Conservation (phyloP, 2,888 invertebrate species). For the Apocheima hispidaria region DNA sequence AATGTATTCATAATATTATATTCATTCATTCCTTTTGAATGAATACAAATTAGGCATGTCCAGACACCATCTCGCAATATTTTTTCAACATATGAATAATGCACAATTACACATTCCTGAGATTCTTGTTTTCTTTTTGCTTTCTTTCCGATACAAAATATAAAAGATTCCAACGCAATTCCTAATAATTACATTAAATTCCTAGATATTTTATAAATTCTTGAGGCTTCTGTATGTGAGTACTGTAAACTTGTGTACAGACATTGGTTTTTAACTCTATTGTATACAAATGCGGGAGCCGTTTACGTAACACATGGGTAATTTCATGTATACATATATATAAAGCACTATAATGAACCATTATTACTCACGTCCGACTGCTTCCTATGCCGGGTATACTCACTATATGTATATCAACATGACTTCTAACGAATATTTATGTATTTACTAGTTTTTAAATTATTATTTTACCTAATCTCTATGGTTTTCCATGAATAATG, state of each 20-base stretch:
- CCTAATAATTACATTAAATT: neutral
- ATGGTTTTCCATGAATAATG: neutral
- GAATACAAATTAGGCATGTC: neutral
- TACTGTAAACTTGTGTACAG: slow-evolving; percentile 24
- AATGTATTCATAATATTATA: no score
- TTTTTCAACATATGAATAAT: neutral
- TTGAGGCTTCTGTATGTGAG: slow-evolving; percentile 8
- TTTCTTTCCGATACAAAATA: neutral
- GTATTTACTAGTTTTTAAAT: neutral
- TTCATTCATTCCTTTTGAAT: no score
- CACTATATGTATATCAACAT: neutral
- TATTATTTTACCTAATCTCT: neutral
- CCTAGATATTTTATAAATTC: neutral
- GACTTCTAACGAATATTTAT: neutral
- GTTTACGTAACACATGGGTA: slow-evolving; percentile 60
- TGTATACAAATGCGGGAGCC: slow-evolving; percentile 44
- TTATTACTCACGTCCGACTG: slow-evolving; percentile 45
- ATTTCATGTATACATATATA: slow-evolving; percentile 52
- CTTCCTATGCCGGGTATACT: slow-evolving; percentile 24
- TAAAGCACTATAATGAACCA: slow-evolving; percentile 50
- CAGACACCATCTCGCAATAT: neutral
- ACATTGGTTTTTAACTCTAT: slow-evolving; percentile 33
- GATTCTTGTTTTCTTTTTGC: neutral
- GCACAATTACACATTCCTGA: neutral
- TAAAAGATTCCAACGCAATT: neutral